phyloP scores from a whole-genome alignment of 2,797 vertebrate species.

The Sardinella longiceps region DNA sequence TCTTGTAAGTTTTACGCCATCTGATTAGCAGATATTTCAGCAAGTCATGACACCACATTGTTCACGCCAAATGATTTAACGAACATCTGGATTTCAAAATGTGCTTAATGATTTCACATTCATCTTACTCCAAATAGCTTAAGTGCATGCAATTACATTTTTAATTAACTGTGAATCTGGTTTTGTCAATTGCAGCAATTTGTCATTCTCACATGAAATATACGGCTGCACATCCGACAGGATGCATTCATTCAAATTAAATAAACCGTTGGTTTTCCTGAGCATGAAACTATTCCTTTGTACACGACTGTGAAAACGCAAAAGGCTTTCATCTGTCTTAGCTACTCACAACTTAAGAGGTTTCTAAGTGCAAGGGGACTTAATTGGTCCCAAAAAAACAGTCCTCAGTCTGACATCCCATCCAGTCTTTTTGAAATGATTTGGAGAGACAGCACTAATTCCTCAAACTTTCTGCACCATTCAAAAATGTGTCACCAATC shows the following conservation, averaged over 20 bases:
- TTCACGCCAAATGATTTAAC: slow-evolving; percentile 79
- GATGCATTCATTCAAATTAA: slow-evolving; percentile 58
- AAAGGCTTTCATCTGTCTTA: slow-evolving; percentile 58
- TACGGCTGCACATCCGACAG: slow-evolving; percentile 61
- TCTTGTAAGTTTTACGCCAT: slow-evolving; percentile 67
- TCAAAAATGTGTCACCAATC: slow-evolving; percentile 21
- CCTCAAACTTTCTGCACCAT: slow-evolving; percentile 30
- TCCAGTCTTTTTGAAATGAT: slow-evolving; percentile 41
- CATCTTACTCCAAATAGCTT: slow-evolving; percentile 81
- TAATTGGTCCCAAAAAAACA: slow-evolving; percentile 60
- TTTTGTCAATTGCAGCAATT: slow-evolving; percentile 79
- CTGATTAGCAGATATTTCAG: slow-evolving; percentile 65
- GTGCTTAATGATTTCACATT: slow-evolving; percentile 81
- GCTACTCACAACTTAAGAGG: slow-evolving; percentile 32
- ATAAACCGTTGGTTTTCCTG: slow-evolving; percentile 46
- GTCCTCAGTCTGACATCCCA: slow-evolving; percentile 50
- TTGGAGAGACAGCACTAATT: slow-evolving; percentile 57
- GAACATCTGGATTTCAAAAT: slow-evolving; percentile 82
- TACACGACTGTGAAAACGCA: slow-evolving; percentile 41
- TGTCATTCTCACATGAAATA: slow-evolving; percentile 69
- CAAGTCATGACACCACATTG: slow-evolving; percentile 74
- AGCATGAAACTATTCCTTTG: slow-evolving; percentile 52
- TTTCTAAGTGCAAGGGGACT: slow-evolving; percentile 47
- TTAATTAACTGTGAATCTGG: slow-evolving; percentile 83
- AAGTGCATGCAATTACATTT: slow-evolving; percentile 82